phyloP scores from a whole-genome alignment of 2,797 vertebrate species.

The Gymnodraco acuticeps region DNA sequence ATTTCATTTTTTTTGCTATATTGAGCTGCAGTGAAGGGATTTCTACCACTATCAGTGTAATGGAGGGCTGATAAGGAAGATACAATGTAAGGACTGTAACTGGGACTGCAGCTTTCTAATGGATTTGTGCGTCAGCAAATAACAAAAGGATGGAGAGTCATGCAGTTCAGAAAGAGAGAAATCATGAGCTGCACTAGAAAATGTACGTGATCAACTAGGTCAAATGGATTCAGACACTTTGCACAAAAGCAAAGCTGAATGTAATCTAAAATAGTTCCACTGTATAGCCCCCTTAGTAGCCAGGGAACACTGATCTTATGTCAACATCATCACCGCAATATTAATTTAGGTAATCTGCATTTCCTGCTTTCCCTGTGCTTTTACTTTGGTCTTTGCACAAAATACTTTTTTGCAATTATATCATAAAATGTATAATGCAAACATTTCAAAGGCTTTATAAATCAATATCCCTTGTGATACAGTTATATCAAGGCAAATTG shows the following conservation, averaged over 20 bases:
- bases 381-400: background rate
- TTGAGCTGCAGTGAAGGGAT: conserved; percentile 43
- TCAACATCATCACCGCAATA: background rate
- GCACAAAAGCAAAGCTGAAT: background rate
- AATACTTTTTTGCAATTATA: too few relatives aligned
- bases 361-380: background rate
- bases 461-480: too few relatives aligned
- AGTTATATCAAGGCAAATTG: too few relatives aligned
- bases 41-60: conserved; percentile 45
- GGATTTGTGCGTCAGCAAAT: conserved; percentile 45
- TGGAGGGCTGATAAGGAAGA: background rate
- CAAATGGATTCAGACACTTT: background rate
- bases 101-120: conserved; percentile 45
- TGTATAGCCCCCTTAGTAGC: background rate
- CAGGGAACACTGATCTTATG: background rate
- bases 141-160: background rate
- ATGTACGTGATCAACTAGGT: background rate
- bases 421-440: background rate
- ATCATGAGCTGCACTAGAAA: background rate
- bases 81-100: conserved; percentile 47
- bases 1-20: conserved; percentile 43
- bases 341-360: background rate
- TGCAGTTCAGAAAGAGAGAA: background rate
- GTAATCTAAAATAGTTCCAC: background rate
- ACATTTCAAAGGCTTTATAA: too few relatives aligned